phyloP scores from a whole-genome alignment of 2,113 vertebrate species.

The human region DNA sequence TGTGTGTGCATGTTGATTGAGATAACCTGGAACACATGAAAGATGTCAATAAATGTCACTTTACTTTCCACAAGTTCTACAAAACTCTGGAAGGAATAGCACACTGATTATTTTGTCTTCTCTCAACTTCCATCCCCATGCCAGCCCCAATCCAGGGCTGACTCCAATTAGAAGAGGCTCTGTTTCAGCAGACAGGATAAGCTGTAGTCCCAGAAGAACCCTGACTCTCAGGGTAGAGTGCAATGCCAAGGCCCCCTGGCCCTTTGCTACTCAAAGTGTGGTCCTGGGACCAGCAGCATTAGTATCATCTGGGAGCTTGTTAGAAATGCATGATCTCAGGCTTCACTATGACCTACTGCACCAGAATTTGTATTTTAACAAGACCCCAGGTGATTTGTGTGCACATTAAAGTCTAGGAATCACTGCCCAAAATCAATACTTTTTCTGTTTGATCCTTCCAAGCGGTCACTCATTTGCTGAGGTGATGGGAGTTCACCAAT shows the following conservation, averaged over 20 bases:
- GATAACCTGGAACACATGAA: background rate
- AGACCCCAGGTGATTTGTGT: background rate
- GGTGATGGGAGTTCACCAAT: background rate
- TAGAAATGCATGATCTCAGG: background rate
- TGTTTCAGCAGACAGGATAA: background rate
- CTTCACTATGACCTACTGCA: background rate
- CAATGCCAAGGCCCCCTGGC: background rate
- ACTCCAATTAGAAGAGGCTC: background rate
- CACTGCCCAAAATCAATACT: background rate
- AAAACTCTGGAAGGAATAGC: background rate
- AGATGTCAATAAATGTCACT: background rate
- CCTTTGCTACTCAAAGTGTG: background rate
- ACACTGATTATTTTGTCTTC: background rate
- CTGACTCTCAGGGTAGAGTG: background rate
- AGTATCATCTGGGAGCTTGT: background rate
- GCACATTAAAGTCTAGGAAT: background rate
- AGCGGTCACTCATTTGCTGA: background rate
- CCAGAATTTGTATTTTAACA: conserved; percentile 47
- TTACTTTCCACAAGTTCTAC: background rate
- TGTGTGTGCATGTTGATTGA: background rate
- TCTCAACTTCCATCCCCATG: background rate
- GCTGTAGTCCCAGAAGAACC: background rate
- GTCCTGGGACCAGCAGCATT: background rate
- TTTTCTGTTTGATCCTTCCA: conserved; percentile 19
- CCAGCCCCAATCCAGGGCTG: background rate